Conservation (phyloP, 2,113 vertebrate genomes). For the Mola mola region DNA sequence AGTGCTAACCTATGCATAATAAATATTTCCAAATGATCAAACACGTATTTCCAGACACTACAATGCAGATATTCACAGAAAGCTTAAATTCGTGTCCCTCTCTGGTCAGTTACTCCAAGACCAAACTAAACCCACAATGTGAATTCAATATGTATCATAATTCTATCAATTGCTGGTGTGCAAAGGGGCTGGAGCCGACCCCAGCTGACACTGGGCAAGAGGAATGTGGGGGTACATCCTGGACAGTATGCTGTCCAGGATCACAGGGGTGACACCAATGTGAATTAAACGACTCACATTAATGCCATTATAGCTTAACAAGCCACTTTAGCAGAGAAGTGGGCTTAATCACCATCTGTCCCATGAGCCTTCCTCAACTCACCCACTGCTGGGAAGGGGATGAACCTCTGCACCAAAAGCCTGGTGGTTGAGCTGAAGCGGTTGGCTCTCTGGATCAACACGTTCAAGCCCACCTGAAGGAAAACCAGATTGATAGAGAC, state of each 20-base stretch:
- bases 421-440: constrained; percentile 87
- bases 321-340: background rate
- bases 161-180: too few relatives aligned
- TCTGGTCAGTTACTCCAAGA: too few relatives aligned
- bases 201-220: background rate
- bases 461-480: constrained; percentile 89
- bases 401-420: constrained; percentile 91
- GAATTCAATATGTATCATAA: too few relatives aligned
- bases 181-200: background rate
- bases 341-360: background rate
- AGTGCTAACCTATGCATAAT: too few relatives aligned
- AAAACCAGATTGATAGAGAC: constrained; percentile 6
- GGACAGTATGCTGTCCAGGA: background rate
- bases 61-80: too few relatives aligned
- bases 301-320: background rate
- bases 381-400: constrained; percentile 95
- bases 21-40: too few relatives aligned
- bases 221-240: background rate
- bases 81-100: too few relatives aligned
- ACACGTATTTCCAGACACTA: too few relatives aligned
- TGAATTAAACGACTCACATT: background rate
- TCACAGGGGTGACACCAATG: background rate
- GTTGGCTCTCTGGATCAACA: constrained; percentile 89
- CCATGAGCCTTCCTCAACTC: constrained; percentile 50
- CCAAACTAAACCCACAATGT: too few relatives aligned